Evolutionary conservation across 2,888 invertebrate species (phyloP).

Genomic region (Acholoe squamosa): DNA sequence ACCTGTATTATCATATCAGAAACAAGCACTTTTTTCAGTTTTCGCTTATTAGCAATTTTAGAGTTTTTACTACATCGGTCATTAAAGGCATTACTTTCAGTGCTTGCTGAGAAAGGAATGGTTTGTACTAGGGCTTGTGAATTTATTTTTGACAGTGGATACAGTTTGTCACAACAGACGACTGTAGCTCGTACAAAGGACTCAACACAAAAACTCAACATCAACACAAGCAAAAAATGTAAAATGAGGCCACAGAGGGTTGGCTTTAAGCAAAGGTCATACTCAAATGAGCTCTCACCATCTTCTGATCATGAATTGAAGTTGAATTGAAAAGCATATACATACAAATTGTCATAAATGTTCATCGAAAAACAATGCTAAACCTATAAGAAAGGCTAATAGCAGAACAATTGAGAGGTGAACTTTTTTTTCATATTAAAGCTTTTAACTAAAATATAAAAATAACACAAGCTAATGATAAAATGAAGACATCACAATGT

Average conservation of each 20-base stretch:
- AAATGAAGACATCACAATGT: not conserved
- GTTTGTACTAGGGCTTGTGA: no score
- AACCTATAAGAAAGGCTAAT: not conserved
- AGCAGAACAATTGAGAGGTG: not conserved
- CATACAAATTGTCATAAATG: slow-evolving; percentile 36
- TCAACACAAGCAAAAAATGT: slow-evolving; percentile 39
- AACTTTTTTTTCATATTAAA: not conserved
- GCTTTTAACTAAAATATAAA: not conserved
- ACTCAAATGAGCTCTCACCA: slow-evolving; percentile 48
- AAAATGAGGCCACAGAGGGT: not conserved
- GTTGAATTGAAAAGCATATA: slow-evolving; percentile 48
- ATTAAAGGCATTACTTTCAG: no score
- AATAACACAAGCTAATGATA: not conserved
- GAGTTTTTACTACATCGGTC: no score
- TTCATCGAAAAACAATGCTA: slow-evolving; percentile 35
- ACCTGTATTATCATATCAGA: no score
- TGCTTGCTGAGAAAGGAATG: no score
- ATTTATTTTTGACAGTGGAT: no score
- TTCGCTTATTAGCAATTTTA: no score
- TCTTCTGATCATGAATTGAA: slow-evolving; percentile 47
- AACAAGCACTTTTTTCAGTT: no score
- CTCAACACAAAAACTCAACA: not conserved
- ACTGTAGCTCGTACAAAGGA: not conserved
- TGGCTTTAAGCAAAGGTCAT: slow-evolving; percentile 28
- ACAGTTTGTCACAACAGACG: not conserved